A percentile compares a stretch with the other conserved stretches of the same genome.
These are phyloP conservation scores for Apis dorsata DNA, from an alignment of 1,140 invertebrate genomes.

Conservation along the genomic window DNA sequence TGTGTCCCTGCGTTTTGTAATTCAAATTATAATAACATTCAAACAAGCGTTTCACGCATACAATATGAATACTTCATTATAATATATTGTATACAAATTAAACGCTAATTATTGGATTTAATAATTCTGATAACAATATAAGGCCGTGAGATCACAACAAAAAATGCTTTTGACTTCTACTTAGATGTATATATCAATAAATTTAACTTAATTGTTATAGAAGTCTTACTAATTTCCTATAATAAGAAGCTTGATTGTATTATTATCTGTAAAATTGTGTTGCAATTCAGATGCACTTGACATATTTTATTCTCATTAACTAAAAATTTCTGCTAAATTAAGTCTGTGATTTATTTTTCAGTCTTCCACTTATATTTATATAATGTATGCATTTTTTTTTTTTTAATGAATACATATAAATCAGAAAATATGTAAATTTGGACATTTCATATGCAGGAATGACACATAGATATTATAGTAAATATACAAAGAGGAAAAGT, in stretches of 20 bases:
- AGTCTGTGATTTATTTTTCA: constrained; percentile 64
- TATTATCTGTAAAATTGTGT: constrained; percentile 16
- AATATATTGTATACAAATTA: constrained; percentile 46
- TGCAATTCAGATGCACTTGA: background rate
- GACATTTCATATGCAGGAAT: constrained; percentile 63
- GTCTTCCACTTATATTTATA: constrained; percentile 65
- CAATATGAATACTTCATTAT: constrained; percentile 21
- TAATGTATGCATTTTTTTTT: constrained; percentile 22
- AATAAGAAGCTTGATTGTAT: constrained; percentile 19
- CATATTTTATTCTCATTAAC: constrained; percentile 21
- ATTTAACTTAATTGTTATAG: constrained; percentile 32
- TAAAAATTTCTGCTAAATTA: constrained; percentile 55
- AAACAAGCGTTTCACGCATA: constrained; percentile 16
- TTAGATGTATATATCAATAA: constrained; percentile 23
- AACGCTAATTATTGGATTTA: constrained; percentile 13
- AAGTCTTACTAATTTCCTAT: constrained; percentile 4
- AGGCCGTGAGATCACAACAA: constrained; percentile 40
- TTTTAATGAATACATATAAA: constrained; percentile 35
- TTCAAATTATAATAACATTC: constrained; percentile 35
- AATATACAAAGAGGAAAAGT: constrained; percentile 57
- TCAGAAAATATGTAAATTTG: constrained; percentile 20
- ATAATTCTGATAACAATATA: constrained; percentile 25
- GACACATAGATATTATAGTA: constrained; percentile 57
- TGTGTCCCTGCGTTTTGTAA: constrained; percentile 58
- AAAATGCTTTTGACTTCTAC: constrained; percentile 15